Percentiles rank a stretch among this genome's conserved stretches.
Conservation (phyloP, 2,113 vertebrate genomes). For the Rhegmatorhina hoffmannsi region DNA sequence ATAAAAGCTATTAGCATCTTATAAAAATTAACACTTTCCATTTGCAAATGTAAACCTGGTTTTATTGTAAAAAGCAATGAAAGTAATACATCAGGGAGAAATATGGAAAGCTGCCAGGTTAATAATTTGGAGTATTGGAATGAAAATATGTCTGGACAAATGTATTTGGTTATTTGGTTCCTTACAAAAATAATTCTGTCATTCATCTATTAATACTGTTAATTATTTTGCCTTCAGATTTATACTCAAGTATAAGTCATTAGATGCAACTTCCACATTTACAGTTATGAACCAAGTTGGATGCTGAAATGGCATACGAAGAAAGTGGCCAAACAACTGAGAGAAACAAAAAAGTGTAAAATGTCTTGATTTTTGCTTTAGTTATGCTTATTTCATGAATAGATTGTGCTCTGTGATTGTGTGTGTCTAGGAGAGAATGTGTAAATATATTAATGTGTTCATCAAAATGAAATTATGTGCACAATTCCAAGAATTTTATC, state of each 20-base stretch:
- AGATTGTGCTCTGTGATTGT: background rate
- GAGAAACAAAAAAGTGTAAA: background rate
- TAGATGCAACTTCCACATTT: background rate
- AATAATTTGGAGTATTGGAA: background rate
- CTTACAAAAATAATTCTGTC: background rate
- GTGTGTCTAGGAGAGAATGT: background rate
- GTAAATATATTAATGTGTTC: background rate
- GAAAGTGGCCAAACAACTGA: background rate
- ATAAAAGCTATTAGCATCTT: background rate
- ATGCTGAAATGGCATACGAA: background rate
- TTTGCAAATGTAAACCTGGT: background rate
- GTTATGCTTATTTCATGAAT: background rate
- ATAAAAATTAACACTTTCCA: background rate
- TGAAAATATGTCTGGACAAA: background rate
- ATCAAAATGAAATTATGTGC: background rate
- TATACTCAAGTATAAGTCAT: background rate
- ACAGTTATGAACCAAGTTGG: background rate
- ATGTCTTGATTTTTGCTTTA: background rate
- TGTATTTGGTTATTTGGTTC: background rate
- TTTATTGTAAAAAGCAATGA: background rate
- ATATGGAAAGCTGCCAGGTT: background rate
- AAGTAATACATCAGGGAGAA: background rate
- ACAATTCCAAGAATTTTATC: background rate
- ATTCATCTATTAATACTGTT: background rate
- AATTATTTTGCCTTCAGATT: background rate